These are phyloP conservation scores for Rhagophthalmus giganteus DNA, from an alignment of 2,888 invertebrate genomes.

Conservation along the genomic window DNA sequence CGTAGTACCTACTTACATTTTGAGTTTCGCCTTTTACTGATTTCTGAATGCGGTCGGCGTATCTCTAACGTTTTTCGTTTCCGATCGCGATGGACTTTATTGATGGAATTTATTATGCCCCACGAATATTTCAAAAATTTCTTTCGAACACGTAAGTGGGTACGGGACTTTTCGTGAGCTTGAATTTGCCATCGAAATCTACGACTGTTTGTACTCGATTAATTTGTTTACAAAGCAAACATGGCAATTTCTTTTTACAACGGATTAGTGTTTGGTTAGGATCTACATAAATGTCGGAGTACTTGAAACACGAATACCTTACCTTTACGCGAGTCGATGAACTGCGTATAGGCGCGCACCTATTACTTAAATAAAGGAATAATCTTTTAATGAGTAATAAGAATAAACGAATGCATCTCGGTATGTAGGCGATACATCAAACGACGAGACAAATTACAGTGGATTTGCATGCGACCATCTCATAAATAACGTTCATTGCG, in stretches of 20 bases:
- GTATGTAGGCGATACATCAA: constrained; percentile 28
- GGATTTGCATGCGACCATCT: constrained; percentile 25
- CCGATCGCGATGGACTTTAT: too few species aligned
- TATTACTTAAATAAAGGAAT: constrained; percentile 27
- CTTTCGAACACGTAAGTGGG: too few species aligned
- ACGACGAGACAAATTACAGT: constrained; percentile 28
- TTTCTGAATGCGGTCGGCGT: too few species aligned
- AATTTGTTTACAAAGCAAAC: constrained; percentile 4
- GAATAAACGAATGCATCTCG: constrained; percentile 18
- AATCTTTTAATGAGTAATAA: constrained; percentile 31
- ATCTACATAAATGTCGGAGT: constrained; percentile 1
- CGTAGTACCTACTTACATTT: too few species aligned
- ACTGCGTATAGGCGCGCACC: constrained; percentile 3
- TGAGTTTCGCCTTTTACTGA: too few species aligned
- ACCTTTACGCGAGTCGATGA: constrained; percentile 7
- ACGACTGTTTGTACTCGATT: too few species aligned
- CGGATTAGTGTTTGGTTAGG: constrained; percentile 7
- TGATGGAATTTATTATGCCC: too few species aligned
- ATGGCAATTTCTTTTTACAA: constrained; percentile 2
- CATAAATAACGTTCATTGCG: too few species aligned
- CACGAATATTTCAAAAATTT: too few species aligned
- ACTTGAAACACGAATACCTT: not conserved
- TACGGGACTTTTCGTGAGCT: too few species aligned
- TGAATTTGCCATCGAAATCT: too few species aligned
- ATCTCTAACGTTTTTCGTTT: too few species aligned